Evolutionary conservation across 2,797 vertebrate species (phyloP), one percentile per base, ranked within the genome.

Genomic region (Megaceryle alcyon): DNA sequence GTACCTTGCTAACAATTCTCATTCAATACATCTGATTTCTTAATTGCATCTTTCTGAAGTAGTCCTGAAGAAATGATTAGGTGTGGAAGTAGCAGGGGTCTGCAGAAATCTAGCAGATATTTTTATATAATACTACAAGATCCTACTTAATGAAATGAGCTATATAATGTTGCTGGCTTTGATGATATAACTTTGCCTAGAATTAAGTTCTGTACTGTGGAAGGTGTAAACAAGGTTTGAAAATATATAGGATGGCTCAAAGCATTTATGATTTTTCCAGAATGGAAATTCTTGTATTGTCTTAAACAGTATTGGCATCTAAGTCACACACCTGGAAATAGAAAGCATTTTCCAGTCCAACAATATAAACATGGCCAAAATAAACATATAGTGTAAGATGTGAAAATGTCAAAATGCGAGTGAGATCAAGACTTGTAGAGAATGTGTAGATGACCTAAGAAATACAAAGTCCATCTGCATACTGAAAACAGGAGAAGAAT

Each of bases 361-460:
- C 5, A 48, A 10, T 33, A 18, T 1, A 49, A 28, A 70, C 21
- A 18, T 15, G 57, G 23, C 22, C 79, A 78, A 61, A 84, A 65
- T 37, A 11, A 66, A 64, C 31, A n/a, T 28, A n/a, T 0, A 53
- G 4, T 4, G 10, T 25, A 68, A 57, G 37, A 70, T 1, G 0
- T 22, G 25, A 60, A 92, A 82, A 82, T 68, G 72, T 57, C 26
- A 84, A 81, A 75, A 65, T 43, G 8, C 1, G 1, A 13, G 2
- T 71, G 29, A 60, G 33, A 78, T 77, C 25, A 56, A 79, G n/a
- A 29, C 21, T 84, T 88, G 53, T 29, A 14, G 28, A 82, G 31
- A 73, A 68, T 61, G 6, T 51, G 16, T 64, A 29, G 14, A 25
- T 43, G 35, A 61, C 19, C 15, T 59, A 75, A 71, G 64, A 44